These are phyloP conservation scores for Sceliomorpha sp. DNA, from an alignment of 2,888 invertebrate genomes.

Conservation along the genomic window DNA sequence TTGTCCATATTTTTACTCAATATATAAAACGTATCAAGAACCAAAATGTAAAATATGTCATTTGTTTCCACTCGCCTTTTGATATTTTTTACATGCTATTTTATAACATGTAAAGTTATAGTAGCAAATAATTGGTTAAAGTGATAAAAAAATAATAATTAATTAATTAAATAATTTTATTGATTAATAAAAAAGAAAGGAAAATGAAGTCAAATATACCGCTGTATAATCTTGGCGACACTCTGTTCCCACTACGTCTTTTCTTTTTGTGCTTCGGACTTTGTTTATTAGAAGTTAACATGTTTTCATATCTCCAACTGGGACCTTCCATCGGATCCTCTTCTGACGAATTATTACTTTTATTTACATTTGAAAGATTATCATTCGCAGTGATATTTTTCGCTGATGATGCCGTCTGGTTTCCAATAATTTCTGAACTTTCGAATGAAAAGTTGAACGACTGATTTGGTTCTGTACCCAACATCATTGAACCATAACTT, in stretches of 20 bases:
- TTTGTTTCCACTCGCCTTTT: too few species aligned
- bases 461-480: constrained; percentile 30
- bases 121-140: too few species aligned
- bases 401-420: constrained; percentile 9
- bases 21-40: too few species aligned
- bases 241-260: not conserved
- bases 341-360: constrained; percentile 6
- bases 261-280: constrained; percentile 12
- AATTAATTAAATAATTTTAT: too few species aligned
- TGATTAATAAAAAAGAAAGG: too few species aligned
- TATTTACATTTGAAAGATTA: not conserved
- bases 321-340: constrained; percentile 76
- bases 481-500: constrained; percentile 35
- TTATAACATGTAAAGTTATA: too few species aligned
- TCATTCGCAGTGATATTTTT: constrained; percentile 18
- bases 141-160: too few species aligned
- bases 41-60: too few species aligned
- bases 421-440: constrained; percentile 26
- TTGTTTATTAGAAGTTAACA: constrained; percentile 4
- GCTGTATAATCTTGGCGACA: too few species aligned
- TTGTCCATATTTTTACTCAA: too few species aligned
- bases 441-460: constrained; percentile 32
- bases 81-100: too few species aligned
- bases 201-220: too few species aligned
- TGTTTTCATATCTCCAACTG: constrained; percentile 67